A percentile compares a stretch with the other conserved stretches of the same genome.
These are phyloP conservation scores for Cydia splendana DNA, from an alignment of 1,140 invertebrate genomes.

Conservation along the genomic window DNA sequence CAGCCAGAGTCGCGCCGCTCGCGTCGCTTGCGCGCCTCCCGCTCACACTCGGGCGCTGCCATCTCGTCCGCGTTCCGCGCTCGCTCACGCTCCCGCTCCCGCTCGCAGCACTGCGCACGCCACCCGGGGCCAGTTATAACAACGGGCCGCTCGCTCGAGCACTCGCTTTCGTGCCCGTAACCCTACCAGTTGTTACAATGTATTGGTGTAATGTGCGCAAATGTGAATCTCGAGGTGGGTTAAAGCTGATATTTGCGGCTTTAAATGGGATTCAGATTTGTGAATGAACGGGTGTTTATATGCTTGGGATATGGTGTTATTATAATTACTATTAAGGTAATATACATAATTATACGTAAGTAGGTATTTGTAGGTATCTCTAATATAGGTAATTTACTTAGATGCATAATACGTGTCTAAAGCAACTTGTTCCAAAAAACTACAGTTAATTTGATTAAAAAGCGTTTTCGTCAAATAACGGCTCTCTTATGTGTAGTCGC, in stretches of 20 bases:
- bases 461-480: background rate
- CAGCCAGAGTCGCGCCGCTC: slow-evolving; percentile 87
- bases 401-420: background rate
- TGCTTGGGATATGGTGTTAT: slow-evolving; percentile 20
- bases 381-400: slow-evolving; percentile 9
- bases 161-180: slow-evolving; percentile 71
- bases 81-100: slow-evolving; percentile 49
- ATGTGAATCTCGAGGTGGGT: slow-evolving; percentile 12
- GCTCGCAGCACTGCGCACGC: slow-evolving; percentile 71
- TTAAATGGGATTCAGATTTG: slow-evolving; percentile 18
- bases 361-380: slow-evolving; percentile 5
- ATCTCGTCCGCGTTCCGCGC: slow-evolving; percentile 65
- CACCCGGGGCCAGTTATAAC: slow-evolving; percentile 71
- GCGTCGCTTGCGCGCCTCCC: slow-evolving; percentile 85
- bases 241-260: slow-evolving; percentile 22
- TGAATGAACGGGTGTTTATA: slow-evolving; percentile 20
- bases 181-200: slow-evolving; percentile 62
- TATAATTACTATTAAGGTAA: slow-evolving; percentile 1
- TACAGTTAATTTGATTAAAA: slow-evolving; percentile 1
- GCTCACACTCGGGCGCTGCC: slow-evolving; percentile 73
- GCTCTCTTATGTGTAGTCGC: background rate
- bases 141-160: slow-evolving; percentile 69
- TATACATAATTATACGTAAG: slow-evolving; percentile 28
- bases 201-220: slow-evolving; percentile 43
- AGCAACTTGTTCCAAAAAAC: slow-evolving; percentile 10